Conservation (phyloP, 2,888 invertebrate species). For the Clusia tigrina region DNA sequence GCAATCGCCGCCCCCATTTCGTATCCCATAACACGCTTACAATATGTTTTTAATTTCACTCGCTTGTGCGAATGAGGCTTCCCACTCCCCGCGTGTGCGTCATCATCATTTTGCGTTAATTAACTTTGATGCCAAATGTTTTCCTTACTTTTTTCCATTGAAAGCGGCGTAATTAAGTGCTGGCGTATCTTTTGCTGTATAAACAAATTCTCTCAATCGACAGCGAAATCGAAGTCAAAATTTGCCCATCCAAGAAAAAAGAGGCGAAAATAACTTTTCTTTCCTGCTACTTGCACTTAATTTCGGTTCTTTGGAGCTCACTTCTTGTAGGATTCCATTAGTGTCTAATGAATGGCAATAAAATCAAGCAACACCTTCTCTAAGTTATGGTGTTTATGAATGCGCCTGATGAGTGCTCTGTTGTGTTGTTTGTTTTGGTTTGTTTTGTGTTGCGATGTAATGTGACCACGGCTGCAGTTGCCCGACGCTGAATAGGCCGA, state of each 20-base stretch:
- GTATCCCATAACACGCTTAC: neutral
- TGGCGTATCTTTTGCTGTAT: neutral
- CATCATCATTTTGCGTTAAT: neutral
- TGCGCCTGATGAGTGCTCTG: neutral
- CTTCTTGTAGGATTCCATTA: neutral
- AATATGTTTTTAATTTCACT: slow-evolving; percentile 19
- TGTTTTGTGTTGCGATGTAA: neutral
- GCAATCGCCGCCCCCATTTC: neutral
- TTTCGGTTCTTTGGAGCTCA: no score
- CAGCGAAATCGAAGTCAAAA: no score
- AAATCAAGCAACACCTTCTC: slow-evolving; percentile 13
- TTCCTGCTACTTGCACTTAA: neutral
- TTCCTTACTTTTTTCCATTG: no score
- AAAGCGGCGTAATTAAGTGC: no score
- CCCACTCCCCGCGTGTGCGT: no score
- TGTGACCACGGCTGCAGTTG: no score
- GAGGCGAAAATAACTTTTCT: neutral
- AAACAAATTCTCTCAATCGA: slow-evolving; percentile 4
- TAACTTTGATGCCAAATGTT: neutral
- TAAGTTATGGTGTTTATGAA: neutral
- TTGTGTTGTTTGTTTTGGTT: neutral
- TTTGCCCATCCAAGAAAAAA: neutral
- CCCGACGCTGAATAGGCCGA: no score
- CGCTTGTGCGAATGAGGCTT: no score
- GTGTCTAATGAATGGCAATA: slow-evolving; percentile 14